Percentiles rank a stretch among this genome's conserved stretches.
Evolutionary conservation across 2,797 vertebrate species (phyloP).

Genomic region (Forpus xanthops): DNA sequence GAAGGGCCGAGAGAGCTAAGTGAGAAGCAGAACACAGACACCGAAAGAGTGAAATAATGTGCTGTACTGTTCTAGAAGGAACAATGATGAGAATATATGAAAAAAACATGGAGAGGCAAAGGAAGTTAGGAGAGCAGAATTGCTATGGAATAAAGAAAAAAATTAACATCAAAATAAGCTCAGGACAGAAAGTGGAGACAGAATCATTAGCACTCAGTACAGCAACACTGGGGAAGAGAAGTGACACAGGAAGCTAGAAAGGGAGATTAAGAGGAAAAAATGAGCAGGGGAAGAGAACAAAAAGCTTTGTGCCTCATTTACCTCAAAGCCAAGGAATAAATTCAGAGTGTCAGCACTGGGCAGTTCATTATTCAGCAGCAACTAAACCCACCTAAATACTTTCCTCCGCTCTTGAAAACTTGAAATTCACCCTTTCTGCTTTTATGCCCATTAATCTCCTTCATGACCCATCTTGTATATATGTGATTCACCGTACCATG

Average conservation of each 20-base stretch:
- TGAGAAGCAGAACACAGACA: background rate
- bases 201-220: background rate
- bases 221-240: background rate
- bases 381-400: background rate
- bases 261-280: background rate
- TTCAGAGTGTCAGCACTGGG: background rate
- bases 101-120: background rate
- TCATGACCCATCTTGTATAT: background rate
- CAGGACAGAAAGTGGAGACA: background rate
- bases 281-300: background rate
- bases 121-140: background rate
- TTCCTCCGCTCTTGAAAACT: background rate
- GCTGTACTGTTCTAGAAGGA: background rate
- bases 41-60: background rate
- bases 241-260: background rate
- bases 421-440: background rate
- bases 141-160: background rate
- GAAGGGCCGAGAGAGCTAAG: background rate
- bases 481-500: fast-evolving
- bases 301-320: background rate
- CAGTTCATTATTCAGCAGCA: background rate
- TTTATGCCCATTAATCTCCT: background rate
- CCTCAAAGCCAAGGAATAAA: background rate
- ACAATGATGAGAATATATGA: background rate
- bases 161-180: background rate